Conservation (phyloP, 2,888 invertebrate genomes). For the Scaptomyza flava region DNA sequence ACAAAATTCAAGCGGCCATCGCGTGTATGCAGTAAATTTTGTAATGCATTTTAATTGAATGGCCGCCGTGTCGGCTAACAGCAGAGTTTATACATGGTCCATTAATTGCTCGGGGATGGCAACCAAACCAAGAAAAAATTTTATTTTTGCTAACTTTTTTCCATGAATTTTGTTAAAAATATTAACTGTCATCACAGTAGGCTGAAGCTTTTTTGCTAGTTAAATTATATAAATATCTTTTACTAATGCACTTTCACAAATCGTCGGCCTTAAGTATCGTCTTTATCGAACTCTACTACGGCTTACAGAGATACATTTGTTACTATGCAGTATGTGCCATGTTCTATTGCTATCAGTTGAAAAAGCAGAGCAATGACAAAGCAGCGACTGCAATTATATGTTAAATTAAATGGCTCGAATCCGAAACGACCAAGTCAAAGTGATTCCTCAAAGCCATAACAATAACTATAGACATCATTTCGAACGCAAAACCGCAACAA, state of each 20-base stretch:
- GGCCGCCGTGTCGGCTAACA: conserved; percentile 28
- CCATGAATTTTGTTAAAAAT: too few relatives aligned
- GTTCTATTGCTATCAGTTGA: neutral
- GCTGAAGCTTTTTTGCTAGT: too few relatives aligned
- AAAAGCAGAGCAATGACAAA: neutral
- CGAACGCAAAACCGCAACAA: conserved; percentile 1
- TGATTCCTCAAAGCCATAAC: conserved; percentile 30
- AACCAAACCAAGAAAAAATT: conserved; percentile 6
- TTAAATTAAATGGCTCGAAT: conserved; percentile 24
- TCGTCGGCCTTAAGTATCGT: too few relatives aligned
- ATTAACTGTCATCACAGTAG: too few relatives aligned
- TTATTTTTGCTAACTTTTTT: too few relatives aligned
- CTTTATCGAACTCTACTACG: too few relatives aligned
- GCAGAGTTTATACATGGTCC: conserved; percentile 21
- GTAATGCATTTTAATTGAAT: conserved; percentile 60
- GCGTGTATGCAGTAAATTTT: conserved; percentile 41
- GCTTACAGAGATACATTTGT: neutral
- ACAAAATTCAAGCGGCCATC: conserved; percentile 19
- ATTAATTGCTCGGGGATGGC: conserved; percentile 39
- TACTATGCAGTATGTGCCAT: neutral
- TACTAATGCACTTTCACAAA: too few relatives aligned
- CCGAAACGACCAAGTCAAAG: conserved; percentile 25
- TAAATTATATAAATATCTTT: too few relatives aligned
- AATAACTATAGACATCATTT: conserved; percentile 29
- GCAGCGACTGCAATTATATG: conserved; percentile 28